phyloP scores from a whole-genome alignment of 2,888 invertebrate genomes.

The Syritta pipiens region DNA sequence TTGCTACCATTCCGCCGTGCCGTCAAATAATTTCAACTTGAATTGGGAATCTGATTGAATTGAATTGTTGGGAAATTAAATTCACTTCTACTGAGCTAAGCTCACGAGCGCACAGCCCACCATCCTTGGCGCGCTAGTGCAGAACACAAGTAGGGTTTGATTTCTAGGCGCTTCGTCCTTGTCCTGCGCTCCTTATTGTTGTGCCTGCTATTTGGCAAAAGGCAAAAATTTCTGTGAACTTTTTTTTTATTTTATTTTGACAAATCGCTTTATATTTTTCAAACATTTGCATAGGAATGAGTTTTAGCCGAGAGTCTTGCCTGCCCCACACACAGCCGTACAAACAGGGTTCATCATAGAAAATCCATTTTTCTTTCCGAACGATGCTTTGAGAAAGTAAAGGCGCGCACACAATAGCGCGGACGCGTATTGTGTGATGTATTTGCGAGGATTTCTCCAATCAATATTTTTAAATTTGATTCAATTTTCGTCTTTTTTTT shows the following conservation, averaged over 20 bases:
- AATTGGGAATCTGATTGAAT: constrained; percentile 58
- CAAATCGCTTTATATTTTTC: constrained; percentile 50
- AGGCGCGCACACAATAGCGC: constrained; percentile 15
- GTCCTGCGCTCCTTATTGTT: background rate
- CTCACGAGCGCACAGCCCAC: background rate
- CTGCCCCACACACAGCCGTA: background rate
- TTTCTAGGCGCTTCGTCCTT: constrained; percentile 13
- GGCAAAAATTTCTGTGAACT: constrained; percentile 29
- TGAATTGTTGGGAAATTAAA: constrained; percentile 56
- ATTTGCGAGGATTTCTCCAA: constrained; percentile 30
- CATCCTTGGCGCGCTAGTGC: background rate
- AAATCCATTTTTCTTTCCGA: constrained; percentile 46
- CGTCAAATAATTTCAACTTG: constrained; percentile 54
- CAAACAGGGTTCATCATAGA: constrained; percentile 31
- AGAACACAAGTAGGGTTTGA: constrained; percentile 47
- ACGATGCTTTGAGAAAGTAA: constrained; percentile 39
- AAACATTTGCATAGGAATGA: constrained; percentile 51
- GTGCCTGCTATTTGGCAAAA: constrained; percentile 10
- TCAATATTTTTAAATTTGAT: constrained; percentile 60
- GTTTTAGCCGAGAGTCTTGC: constrained; percentile 14
- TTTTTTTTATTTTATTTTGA: too few relatives aligned
- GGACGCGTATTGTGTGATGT: constrained; percentile 30
- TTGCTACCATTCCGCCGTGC: too few relatives aligned
- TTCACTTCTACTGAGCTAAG: constrained; percentile 26
- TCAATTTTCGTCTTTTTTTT: constrained; percentile 46